These are phyloP conservation scores for Oedothorax gibbosus DNA, from an alignment of 1,140 invertebrate species.

Conservation along the genomic window DNA sequence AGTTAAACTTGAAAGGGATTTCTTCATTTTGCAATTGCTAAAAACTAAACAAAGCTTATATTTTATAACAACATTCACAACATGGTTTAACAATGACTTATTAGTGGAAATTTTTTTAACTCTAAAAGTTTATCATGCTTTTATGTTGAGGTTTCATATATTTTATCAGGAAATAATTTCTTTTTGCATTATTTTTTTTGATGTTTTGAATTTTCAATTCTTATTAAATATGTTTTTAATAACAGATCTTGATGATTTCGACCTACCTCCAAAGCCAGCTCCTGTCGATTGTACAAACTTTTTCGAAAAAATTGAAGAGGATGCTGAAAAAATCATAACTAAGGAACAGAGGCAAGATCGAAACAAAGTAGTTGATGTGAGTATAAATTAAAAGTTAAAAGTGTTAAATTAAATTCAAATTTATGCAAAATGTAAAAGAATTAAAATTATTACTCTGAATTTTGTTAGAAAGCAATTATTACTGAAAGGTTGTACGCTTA, in stretches of 20 bases:
- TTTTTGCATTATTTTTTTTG: background rate
- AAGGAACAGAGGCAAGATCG: slow-evolving; percentile 77
- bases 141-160: background rate
- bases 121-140: background rate
- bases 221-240: background rate
- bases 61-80: too few relatives aligned
- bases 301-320: slow-evolving; percentile 77
- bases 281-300: slow-evolving; percentile 70
- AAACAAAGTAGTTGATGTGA: slow-evolving; percentile 67
- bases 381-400: background rate
- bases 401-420: too few relatives aligned
- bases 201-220: background rate
- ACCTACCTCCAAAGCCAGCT: background rate
- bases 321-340: slow-evolving; percentile 75
- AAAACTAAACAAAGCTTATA: too few relatives aligned
- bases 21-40: too few relatives aligned
- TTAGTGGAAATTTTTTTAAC: background rate
- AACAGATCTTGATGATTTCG: slow-evolving; percentile 46
- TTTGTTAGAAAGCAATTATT: too few relatives aligned
- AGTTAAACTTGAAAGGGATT: too few relatives aligned
- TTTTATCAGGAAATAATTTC: too few relatives aligned
- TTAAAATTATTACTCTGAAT: too few relatives aligned
- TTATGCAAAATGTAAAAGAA: too few relatives aligned
- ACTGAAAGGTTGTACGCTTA: too few relatives aligned
- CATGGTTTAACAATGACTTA: too few relatives aligned